These are phyloP conservation scores for Uloborus plumipes DNA, from an alignment of 2,888 invertebrate species.

Conservation along the genomic window DNA sequence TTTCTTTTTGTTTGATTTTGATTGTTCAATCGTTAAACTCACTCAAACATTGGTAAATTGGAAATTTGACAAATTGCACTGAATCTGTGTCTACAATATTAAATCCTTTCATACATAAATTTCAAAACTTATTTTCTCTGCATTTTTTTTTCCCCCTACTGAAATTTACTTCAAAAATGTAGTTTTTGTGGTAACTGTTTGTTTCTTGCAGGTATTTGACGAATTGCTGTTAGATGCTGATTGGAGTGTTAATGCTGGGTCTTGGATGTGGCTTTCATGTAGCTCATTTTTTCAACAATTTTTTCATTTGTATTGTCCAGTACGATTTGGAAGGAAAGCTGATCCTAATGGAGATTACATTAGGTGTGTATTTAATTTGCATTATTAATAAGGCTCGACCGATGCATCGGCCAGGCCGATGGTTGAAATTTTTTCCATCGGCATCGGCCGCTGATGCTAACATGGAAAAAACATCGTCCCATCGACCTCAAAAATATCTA, in stretches of 20 bases:
- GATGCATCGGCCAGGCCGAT: too few species aligned
- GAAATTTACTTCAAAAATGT: not conserved
- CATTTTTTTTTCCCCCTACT: not conserved
- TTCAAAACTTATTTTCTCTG: constrained; percentile 8
- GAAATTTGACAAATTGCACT: not conserved
- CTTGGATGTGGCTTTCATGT: constrained; percentile 92
- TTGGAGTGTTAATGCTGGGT: constrained; percentile 89
- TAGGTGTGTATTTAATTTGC: constrained; percentile 74
- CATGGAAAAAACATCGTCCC: too few species aligned
- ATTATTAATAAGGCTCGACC: too few species aligned
- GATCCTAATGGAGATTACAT: constrained; percentile 91
- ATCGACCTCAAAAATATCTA: too few species aligned
- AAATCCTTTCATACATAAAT: not conserved
- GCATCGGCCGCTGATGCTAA: too few species aligned
- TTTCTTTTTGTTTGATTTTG: too few species aligned
- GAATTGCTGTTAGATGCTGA: constrained; percentile 86
- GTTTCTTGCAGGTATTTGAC: constrained; percentile 81
- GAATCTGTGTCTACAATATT: not conserved
- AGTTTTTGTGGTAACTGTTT: not conserved
- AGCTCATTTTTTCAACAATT: constrained; percentile 90
- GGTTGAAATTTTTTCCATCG: too few species aligned
- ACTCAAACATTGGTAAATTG: too few species aligned
- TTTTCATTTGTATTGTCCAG: constrained; percentile 87
- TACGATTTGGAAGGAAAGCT: constrained; percentile 84
- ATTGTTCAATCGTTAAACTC: too few species aligned